Conservation (phyloP, 2,888 invertebrate genomes). For the Brachycybe producta region DNA sequence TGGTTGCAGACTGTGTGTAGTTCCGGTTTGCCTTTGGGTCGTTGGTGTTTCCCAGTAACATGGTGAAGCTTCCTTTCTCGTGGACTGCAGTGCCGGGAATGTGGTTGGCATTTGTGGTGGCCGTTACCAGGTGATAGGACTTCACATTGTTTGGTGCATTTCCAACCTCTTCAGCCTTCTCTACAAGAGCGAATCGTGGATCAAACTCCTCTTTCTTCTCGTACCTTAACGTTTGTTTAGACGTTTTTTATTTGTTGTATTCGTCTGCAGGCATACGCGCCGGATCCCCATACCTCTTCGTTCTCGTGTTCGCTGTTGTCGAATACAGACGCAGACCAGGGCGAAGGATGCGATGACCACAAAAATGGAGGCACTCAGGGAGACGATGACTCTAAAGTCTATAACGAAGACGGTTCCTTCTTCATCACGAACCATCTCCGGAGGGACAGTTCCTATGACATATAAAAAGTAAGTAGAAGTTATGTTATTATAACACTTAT, state of each 20-base stretch:
- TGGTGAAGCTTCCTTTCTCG: slow-evolving; percentile 17
- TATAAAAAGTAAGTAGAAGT: no score
- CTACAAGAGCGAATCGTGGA: slow-evolving; percentile 10
- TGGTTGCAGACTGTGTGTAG: not conserved
- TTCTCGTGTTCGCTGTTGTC: slow-evolving; percentile 13
- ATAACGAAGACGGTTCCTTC: slow-evolving; percentile 45
- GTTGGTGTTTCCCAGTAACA: slow-evolving; percentile 13
- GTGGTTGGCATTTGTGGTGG: slow-evolving; percentile 3
- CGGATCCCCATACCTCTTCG: slow-evolving; percentile 6
- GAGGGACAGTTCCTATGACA: slow-evolving; percentile 17
- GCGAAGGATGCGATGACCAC: slow-evolving; percentile 86
- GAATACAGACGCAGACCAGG: slow-evolving; percentile 64
- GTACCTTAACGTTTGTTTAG: no score
- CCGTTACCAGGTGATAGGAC: no score
- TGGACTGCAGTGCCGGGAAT: slow-evolving; percentile 4
- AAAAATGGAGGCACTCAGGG: slow-evolving; percentile 77
- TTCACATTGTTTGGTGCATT: slow-evolving; percentile 5
- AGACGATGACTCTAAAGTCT: slow-evolving; percentile 85
- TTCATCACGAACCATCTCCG: slow-evolving; percentile 13
- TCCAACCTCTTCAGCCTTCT: slow-evolving; percentile 17
- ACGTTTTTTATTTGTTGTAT: no score
- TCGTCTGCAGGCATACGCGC: not conserved
- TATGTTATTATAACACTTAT: no score
- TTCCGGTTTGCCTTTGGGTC: slow-evolving; percentile 1
- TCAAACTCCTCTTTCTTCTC: slow-evolving; percentile 4